Evolutionary conservation across 1,140 invertebrate species (phyloP), one percentile per base, ranked within the genome.

Genomic region (Nasonia vitripennis): DNA sequence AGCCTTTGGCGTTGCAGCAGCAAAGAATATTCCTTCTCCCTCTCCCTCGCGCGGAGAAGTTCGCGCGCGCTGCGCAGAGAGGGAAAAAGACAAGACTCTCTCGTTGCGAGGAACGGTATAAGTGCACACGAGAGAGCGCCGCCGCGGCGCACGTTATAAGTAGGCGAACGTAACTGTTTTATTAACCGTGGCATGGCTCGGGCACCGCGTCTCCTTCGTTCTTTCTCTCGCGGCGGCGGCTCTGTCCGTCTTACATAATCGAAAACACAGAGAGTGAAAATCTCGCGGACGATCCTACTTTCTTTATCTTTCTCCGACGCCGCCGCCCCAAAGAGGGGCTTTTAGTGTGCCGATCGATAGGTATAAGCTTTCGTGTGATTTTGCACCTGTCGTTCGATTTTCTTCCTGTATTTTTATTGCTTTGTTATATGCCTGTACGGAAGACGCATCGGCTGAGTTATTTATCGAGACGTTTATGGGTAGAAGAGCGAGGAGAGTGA

Each of bases 181-280:
- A 91, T 92, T 91, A 91, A 91, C 88, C 91, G 91, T 90, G 90
- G 87, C 87, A 86, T 83, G 87, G 83, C 14, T 14, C 79, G 70
- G 31, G 27, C 27, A 27, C 34, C 62, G 55, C 68, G 68, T 27
- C 68, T 34, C 77, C 48, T 41, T 70, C 55, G 27, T 70, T 81
- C 81, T 82, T 45, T 37, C 80, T 73, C 80, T 62, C 51, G 37
- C 75, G 45, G 55, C 55, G 55, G 55, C 20, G n/a, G n/a, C 41
- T 85, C 78, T 85, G 70, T 85, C n/a, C 51, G 86, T 85, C 89
- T 91, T 91, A 90, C 89, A 91, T 91, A 92, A 92, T 92, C 90
- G 90, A 92, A 91, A 91, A 91, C 91, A 91, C 90, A 84, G 91
- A 92, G 91, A 92, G 91, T 92, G 91, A 91, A 92, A 91, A 92